These are phyloP conservation scores for Catamblyrhynchus diadema DNA, from an alignment of 2,797 vertebrate species.

Conservation along the genomic window DNA sequence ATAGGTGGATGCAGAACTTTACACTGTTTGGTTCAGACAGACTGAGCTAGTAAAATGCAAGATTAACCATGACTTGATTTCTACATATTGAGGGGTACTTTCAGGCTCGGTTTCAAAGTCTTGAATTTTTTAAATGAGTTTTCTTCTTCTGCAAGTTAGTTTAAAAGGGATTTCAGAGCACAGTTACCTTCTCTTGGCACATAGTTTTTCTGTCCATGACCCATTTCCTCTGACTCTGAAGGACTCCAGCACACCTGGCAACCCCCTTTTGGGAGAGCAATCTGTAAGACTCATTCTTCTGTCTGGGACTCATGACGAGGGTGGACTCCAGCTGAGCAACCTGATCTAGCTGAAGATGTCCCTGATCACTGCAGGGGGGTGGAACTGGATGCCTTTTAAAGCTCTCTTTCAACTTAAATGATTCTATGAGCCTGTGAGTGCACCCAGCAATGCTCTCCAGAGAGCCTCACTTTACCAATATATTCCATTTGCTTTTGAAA, in stretches of 20 bases:
- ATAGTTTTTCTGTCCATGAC: fast-evolving
- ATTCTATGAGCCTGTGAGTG: background rate
- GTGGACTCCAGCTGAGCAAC: background rate
- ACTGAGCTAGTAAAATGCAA: background rate
- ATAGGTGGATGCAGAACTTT: background rate
- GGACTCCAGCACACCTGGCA: background rate
- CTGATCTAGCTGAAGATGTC: background rate
- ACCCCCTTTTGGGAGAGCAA: background rate
- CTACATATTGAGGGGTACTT: background rate
- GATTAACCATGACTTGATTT: background rate
- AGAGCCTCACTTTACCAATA: fast-evolving
- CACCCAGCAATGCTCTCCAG: background rate
- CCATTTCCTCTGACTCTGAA: background rate
- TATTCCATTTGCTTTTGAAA: background rate
- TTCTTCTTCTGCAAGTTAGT: background rate
- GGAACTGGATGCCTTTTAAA: background rate
- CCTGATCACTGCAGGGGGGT: background rate
- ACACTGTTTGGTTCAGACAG: background rate
- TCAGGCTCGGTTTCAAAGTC: background rate
- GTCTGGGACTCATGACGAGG: background rate
- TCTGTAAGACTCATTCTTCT: background rate
- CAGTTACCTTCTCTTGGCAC: background rate
- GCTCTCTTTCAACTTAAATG: background rate
- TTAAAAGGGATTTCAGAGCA: background rate
- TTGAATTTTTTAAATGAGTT: background rate